A percentile compares a stretch with the other conserved stretches of the same genome.
phyloP scores from a whole-genome alignment of 2,888 invertebrate genomes.

The Agonopterix arenella region DNA sequence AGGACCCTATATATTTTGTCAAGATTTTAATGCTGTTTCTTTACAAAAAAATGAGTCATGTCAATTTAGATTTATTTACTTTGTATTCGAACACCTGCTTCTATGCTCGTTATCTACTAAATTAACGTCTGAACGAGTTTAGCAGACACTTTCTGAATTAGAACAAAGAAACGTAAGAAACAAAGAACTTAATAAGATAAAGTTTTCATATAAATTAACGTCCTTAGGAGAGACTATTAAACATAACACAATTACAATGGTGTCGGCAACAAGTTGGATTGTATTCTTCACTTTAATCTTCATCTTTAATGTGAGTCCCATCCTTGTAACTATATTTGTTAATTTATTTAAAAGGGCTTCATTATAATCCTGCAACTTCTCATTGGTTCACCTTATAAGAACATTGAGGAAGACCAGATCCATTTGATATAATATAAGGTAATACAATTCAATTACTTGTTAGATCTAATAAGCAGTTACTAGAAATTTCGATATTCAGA shows the following conservation, averaged over 20 bases:
- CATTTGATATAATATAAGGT: too few relatives aligned
- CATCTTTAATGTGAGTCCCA: constrained; percentile 25
- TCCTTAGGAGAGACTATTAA: background rate
- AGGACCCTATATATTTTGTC: too few relatives aligned
- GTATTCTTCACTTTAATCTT: constrained; percentile 18
- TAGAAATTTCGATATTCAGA: too few relatives aligned
- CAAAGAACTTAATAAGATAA: constrained; percentile 8
- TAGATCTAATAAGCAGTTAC: too few relatives aligned
- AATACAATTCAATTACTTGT: too few relatives aligned
- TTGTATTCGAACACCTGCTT: constrained; percentile 1
- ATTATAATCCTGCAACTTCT: too few relatives aligned
- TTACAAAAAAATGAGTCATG: too few relatives aligned
- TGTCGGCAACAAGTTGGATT: constrained; percentile 20
- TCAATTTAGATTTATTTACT: too few relatives aligned
- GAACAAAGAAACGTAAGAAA: background rate
- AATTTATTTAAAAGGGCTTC: background rate
- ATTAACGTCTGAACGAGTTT: too few relatives aligned
- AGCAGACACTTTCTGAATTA: background rate
- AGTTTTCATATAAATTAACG: constrained; percentile 11
- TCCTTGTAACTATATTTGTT: constrained; percentile 2
- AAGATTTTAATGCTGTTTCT: too few relatives aligned
- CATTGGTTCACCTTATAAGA: too few relatives aligned
- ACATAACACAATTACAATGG: constrained; percentile 18
- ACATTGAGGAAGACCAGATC: too few relatives aligned
- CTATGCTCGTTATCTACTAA: background rate